phyloP scores from a whole-genome alignment of 2,888 invertebrate species.

The Ametastegia equiseti region DNA sequence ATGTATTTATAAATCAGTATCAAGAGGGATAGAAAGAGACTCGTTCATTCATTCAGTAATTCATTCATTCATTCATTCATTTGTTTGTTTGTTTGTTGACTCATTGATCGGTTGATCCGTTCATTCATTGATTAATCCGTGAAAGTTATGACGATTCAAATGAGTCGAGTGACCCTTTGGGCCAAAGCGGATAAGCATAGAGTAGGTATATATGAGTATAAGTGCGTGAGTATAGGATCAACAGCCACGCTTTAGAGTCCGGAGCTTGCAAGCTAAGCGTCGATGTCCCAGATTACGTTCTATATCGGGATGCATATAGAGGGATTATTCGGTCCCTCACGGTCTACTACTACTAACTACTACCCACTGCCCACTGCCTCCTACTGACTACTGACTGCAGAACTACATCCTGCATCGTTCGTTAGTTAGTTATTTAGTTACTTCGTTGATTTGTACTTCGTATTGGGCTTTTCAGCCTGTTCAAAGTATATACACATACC shows the following conservation, averaged over 20 bases:
- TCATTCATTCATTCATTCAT: neutral
- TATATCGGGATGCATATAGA: constrained; percentile 64
- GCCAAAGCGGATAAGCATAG: neutral
- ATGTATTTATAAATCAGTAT: no score
- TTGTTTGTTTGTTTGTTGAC: no score
- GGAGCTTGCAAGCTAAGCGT: constrained; percentile 24
- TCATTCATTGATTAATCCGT: no score
- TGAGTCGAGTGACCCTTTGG: no score
- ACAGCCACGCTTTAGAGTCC: neutral
- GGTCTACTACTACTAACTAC: neutral
- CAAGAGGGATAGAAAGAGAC: neutral
- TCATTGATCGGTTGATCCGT: neutral
- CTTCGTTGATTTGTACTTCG: no score
- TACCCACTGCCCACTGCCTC: no score
- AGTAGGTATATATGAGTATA: neutral
- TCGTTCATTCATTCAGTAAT: neutral
- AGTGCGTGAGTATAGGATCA: neutral
- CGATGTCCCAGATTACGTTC: constrained; percentile 69
- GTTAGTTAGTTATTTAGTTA: no score
- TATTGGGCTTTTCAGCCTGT: no score
- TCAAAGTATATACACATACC: no score
- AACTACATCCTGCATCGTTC: no score
- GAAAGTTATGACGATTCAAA: no score
- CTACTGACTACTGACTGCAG: no score
- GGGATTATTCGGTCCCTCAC: constrained; percentile 57